Evolutionary conservation across 2,888 invertebrate genomes (phyloP).

Genomic region (Meliscaeva auricollis): DNA sequence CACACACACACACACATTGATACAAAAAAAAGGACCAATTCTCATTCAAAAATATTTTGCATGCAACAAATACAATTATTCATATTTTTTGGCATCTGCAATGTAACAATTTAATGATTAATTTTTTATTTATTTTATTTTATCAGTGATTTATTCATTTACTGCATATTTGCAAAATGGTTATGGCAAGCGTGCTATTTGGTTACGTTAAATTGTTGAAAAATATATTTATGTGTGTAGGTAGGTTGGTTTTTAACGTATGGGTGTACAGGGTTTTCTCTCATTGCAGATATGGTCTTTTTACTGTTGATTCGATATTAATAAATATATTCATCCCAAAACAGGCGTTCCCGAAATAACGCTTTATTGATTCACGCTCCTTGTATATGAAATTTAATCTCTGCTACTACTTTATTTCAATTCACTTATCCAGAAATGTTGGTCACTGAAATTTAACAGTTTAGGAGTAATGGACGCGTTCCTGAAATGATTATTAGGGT

Average conservation of each 20-base stretch:
- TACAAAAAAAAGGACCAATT: neutral
- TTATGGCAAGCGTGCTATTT: conserved; percentile 56
- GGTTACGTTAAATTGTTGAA: conserved; percentile 56
- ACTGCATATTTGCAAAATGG: conserved; percentile 66
- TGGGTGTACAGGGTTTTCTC: neutral
- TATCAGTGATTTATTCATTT: conserved; percentile 74
- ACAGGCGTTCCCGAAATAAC: too few relatives aligned
- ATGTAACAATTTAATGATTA: conserved; percentile 74
- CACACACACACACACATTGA: neutral
- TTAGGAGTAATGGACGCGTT: too few relatives aligned
- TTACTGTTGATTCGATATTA: neutral
- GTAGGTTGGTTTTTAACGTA: neutral
- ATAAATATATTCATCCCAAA: too few relatives aligned
- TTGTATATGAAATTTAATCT: too few relatives aligned
- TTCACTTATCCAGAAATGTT: too few relatives aligned
- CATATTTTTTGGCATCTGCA: conserved; percentile 70
- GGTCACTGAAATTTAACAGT: too few relatives aligned
- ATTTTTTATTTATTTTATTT: conserved; percentile 73
- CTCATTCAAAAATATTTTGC: conserved; percentile 47
- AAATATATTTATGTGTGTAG: conserved; percentile 1
- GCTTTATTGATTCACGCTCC: too few relatives aligned
- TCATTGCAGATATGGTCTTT: neutral
- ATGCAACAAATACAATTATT: conserved; percentile 70
- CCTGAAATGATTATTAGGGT: too few relatives aligned
- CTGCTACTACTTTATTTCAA: too few relatives aligned